Base-by-base conservation (phyloP, 2,888 invertebrate genomes). In the Tenthredo livida region DNA sequence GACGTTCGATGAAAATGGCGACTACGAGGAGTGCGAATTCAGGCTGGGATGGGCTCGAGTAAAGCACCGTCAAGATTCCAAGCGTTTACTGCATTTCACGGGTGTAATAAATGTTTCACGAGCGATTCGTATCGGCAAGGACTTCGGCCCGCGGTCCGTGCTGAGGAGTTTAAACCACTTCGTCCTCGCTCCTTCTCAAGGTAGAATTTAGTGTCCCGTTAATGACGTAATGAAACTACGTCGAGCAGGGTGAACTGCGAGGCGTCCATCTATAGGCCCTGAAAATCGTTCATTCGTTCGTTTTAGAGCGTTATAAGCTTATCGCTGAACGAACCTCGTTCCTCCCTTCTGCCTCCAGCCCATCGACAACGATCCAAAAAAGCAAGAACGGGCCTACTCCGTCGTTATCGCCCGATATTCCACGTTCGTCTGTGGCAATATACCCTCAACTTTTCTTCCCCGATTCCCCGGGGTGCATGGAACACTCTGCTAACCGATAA, bases 211-310 rank as follows among this genome's bases (percentile, higher is more conserved):
- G 67, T 83, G 70, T 67, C 83, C 21, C 67, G 83, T 83, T 83
- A 83, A 83, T 83, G 83, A 83, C 70, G 80, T 61, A 80, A 80
- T 80, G 80, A 80, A 80, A 80, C 80, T 58, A 43, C 25, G 37
- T 65, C 40, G 9, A 40, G 40, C 61, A 29, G 25, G 29, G 29
- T 29, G 29, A 33, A 77, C 29, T 50, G 50, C 40, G 9, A 50
- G 21, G 29, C 77, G 29, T 54, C 37, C 40, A 12, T 72, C 67
- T 33, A n/a, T 72, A 40, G 72, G 72, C 72, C 21, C 72, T 72
- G n/a, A 72, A 40, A 72, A 73, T 67, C 43, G 73, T 70, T 70
- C 33, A 17, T 40, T 78, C 78, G n/a, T 61, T 61, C 58, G 80
- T 65, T 80, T 61, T 80, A 61, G 80, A 80, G 61, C 61, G 58